phyloP scores from a whole-genome alignment of 2,113 vertebrate species.

The Jaculus jaculus region DNA sequence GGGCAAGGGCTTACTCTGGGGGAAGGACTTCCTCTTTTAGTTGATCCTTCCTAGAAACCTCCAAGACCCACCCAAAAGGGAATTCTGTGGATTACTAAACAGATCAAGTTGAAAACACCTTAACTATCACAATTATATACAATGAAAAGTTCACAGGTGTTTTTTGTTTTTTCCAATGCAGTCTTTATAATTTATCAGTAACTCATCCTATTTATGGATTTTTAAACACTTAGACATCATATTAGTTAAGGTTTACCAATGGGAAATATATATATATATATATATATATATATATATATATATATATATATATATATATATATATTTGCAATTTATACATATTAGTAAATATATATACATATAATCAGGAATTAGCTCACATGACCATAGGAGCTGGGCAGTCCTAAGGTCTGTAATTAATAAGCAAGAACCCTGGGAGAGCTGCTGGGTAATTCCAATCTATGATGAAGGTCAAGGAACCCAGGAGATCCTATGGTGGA shows the following conservation, averaged over 20 bases:
- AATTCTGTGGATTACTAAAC: too few relatives aligned
- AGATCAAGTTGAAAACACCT: too few relatives aligned
- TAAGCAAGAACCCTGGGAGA: neutral
- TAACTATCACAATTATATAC: too few relatives aligned
- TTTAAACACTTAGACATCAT: neutral
- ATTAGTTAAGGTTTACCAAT: neutral
- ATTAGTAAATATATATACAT: neutral
- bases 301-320: neutral
- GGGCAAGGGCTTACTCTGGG: too few relatives aligned
- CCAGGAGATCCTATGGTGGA: too few relatives aligned
- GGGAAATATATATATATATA: neutral
- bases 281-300: neutral
- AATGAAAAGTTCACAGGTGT: neutral
- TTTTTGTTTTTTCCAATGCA: neutral
- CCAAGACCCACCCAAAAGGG: too few relatives aligned
- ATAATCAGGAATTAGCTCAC: neutral
- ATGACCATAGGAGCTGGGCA: neutral
- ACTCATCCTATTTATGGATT: neutral
- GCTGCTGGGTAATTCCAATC: neutral
- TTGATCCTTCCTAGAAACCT: too few relatives aligned
- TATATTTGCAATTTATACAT: neutral
- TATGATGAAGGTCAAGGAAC: neutral
- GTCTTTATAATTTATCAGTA: neutral
- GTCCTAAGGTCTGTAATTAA: neutral
- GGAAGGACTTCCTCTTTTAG: too few relatives aligned